phyloP scores from a whole-genome alignment of 2,113 vertebrate species.

The Mus pahari region DNA sequence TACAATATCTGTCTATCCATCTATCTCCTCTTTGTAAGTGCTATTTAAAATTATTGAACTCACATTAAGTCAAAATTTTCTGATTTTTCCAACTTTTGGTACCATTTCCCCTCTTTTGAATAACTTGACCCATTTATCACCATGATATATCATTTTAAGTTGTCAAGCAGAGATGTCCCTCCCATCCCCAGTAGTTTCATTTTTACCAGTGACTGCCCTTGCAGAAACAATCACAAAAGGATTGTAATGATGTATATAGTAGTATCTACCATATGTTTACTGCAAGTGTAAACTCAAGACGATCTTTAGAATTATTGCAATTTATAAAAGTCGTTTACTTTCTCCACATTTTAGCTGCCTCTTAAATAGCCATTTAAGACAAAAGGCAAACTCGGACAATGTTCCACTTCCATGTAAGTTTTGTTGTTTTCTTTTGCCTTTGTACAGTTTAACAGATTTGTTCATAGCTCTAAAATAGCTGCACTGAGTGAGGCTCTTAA shows the following conservation, averaged over 20 bases:
- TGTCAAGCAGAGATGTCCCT: no score
- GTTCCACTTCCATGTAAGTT: neutral
- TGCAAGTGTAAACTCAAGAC: neutral
- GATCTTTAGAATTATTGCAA: neutral
- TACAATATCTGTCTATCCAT: neutral
- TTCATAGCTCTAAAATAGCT: neutral
- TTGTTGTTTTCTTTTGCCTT: neutral
- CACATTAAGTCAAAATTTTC: neutral
- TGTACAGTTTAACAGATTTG: neutral
- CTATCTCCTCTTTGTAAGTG: neutral
- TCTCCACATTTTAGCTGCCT: neutral
- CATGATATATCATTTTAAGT: neutral
- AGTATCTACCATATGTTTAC: neutral
- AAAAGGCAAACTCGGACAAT: neutral
- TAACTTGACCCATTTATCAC: neutral
- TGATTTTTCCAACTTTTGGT: neutral
- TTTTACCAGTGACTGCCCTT: neutral
- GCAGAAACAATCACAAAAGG: neutral
- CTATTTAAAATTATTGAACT: constrained; percentile 27
- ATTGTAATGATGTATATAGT: fast-evolving
- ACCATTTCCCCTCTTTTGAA: neutral
- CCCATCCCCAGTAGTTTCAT: neutral
- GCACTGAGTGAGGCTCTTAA: neutral
- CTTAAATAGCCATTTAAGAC: neutral
- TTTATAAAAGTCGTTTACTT: neutral